Percentiles rank a stretch among this genome's conserved stretches.
Evolutionary conservation across 2,113 vertebrate species (phyloP).

Genomic region (Lophotis ruficrista): DNA sequence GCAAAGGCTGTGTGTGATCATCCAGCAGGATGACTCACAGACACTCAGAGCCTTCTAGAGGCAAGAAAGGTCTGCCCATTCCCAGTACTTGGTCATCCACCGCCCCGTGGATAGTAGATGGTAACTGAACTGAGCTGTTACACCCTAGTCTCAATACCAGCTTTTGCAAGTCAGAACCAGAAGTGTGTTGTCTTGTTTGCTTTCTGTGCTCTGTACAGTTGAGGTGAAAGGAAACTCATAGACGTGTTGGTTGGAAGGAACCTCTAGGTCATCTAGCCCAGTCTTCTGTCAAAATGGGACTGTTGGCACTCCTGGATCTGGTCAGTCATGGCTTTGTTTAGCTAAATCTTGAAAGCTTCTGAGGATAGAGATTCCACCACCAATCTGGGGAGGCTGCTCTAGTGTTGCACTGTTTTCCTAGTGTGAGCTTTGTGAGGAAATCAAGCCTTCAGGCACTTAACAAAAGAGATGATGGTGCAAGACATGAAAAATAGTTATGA

Average conservation of each 20-base stretch:
- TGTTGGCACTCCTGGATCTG: background rate
- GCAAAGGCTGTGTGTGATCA: background rate
- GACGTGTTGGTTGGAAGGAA: background rate
- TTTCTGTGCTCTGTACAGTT: background rate
- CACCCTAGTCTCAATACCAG: background rate
- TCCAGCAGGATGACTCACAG: background rate
- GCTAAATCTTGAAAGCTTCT: background rate
- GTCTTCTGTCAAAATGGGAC: background rate
- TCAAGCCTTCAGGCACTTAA: background rate
- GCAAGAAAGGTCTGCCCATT: background rate
- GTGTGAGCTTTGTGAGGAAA: background rate
- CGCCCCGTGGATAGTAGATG: fast-evolving
- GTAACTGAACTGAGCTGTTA: fast-evolving
- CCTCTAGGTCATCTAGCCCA: background rate
- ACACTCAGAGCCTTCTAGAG: background rate
- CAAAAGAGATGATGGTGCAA: background rate
- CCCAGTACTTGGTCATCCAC: background rate
- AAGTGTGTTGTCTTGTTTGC: background rate
- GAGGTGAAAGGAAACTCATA: background rate
- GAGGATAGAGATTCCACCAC: background rate
- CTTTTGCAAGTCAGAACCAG: background rate
- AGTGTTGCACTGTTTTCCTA: background rate
- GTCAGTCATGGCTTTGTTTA: background rate
- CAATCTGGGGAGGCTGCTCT: background rate
- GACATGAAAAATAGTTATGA: background rate